Conservation (phyloP, 2,113 vertebrate genomes). For the Otolemur garnettii region DNA sequence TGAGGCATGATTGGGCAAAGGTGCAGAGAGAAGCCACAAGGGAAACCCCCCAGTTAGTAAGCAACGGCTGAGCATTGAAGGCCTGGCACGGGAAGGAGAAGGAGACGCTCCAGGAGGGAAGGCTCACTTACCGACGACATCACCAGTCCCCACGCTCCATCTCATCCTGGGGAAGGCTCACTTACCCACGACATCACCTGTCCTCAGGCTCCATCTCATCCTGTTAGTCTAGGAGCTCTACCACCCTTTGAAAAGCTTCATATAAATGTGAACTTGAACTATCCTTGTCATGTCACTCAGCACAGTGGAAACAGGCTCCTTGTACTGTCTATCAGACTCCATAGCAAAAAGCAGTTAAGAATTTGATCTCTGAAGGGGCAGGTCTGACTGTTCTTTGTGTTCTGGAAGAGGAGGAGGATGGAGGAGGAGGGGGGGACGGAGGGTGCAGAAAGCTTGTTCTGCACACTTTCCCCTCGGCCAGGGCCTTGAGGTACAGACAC, state of each 20-base stretch:
- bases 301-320: not conserved
- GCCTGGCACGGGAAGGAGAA: not conserved
- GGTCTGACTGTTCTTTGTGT: no score
- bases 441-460: no score
- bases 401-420: no score
- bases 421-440: no score
- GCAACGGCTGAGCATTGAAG: not conserved
- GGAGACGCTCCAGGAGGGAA: not conserved
- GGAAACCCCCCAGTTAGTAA: not conserved
- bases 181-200: no score
- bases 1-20: not conserved
- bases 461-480: no score
- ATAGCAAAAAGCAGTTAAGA: slow-evolving; percentile 25
- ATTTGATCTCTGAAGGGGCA: not conserved
- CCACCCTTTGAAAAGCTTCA: not conserved
- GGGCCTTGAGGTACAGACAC: no score
- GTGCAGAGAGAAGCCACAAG: not conserved
- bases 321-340: not conserved
- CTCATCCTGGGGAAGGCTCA: no score
- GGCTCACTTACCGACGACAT: no score
- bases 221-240: not conserved
- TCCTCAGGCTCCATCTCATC: not conserved
- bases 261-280: not conserved
- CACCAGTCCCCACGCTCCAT: not conserved
- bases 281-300: not conserved